Evolutionary conservation across 2,797 vertebrate genomes (phyloP).

Genomic region (Podargus strigoides): DNA sequence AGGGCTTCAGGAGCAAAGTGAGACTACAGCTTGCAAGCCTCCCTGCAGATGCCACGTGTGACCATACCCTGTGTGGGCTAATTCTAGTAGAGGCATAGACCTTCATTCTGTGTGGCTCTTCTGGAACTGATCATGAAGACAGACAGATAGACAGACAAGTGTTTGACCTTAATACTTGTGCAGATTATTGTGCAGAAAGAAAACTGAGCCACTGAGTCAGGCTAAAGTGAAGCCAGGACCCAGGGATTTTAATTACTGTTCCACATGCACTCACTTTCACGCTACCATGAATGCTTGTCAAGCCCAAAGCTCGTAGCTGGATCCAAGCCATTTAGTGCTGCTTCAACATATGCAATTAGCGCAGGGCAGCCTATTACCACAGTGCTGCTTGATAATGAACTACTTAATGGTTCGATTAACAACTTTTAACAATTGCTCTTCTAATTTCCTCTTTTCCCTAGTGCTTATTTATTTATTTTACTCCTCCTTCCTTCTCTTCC

Average conservation of each 20-base stretch:
- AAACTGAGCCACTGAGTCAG: neutral
- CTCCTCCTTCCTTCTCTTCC: conserved; percentile 31
- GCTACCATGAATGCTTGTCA: neutral
- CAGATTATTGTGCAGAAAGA: neutral
- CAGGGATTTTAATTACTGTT: neutral
- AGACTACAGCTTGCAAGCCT: neutral
- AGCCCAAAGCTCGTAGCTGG: conserved; percentile 8
- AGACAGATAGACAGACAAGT: neutral
- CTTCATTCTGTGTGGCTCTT: neutral
- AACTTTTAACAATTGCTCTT: conserved; percentile 22
- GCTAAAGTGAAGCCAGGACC: neutral
- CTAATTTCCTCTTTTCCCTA: conserved; percentile 51
- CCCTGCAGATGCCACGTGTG: accelerated
- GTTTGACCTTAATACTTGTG: neutral
- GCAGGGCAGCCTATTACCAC: neutral
- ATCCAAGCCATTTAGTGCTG: conserved; percentile 17
- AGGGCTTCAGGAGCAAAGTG: neutral
- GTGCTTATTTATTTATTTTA: conserved; percentile 58
- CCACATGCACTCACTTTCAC: neutral
- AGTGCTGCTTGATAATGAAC: conserved; percentile 44
- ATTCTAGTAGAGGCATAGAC: neutral
- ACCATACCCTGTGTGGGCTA: accelerated
- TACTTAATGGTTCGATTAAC: conserved; percentile 64
- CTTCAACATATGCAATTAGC: conserved; percentile 13
- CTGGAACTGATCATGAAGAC: neutral